These are phyloP conservation scores for Diarsia rubi DNA, from an alignment of 2,888 invertebrate species.

Conservation along the genomic window DNA sequence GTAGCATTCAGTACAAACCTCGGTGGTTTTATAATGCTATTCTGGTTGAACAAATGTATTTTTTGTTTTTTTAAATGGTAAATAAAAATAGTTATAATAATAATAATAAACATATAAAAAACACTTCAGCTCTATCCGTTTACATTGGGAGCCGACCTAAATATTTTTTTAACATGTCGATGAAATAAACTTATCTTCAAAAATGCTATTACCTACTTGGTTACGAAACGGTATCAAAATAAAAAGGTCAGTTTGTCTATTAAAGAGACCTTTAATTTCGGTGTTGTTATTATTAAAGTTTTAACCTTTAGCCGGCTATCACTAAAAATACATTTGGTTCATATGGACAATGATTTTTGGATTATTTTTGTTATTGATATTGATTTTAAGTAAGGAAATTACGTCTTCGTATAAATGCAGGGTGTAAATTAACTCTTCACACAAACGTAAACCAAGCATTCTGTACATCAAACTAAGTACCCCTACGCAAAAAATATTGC, in stretches of 20 bases:
- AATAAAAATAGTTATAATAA: too few species aligned
- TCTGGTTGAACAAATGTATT: too few species aligned
- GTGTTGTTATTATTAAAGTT: neutral
- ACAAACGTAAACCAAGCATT: too few species aligned
- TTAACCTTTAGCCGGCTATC: slow-evolving; percentile 2
- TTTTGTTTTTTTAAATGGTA: too few species aligned
- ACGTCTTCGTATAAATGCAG: neutral
- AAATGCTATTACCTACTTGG: neutral
- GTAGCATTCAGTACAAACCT: too few species aligned
- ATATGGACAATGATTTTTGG: neutral
- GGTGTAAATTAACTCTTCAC: too few species aligned
- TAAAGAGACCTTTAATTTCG: slow-evolving; percentile 18
- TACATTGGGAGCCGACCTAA: neutral
- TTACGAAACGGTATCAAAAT: slow-evolving; percentile 23
- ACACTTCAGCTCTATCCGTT: too few species aligned
- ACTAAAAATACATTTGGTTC: slow-evolving; percentile 23
- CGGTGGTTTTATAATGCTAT: too few species aligned
- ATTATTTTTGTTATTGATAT: neutral
- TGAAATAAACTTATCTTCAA: neutral
- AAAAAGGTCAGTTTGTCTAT: slow-evolving; percentile 4
- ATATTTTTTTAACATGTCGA: neutral
- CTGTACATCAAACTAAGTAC: too few species aligned
- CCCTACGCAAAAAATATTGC: too few species aligned
- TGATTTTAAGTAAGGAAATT: neutral
- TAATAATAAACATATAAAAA: too few species aligned